Conservation (phyloP, 2,797 vertebrate genomes). For the Pangasius macronema region DNA sequence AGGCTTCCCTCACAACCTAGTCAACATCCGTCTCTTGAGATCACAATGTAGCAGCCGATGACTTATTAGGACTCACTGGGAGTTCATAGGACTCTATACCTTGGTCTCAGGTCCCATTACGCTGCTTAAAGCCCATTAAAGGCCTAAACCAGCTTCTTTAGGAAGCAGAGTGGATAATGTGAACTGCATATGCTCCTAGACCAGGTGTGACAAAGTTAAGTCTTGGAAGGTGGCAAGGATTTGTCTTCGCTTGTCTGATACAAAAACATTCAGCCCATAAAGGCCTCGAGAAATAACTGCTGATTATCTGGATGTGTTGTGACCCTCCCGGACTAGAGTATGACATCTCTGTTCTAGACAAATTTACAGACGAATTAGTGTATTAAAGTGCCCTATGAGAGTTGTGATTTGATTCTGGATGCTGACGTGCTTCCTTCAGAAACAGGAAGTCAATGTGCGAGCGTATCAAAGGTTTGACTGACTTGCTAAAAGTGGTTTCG, state of each 20-base stretch:
- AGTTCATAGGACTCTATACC: conserved; percentile 56
- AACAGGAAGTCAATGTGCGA: neutral
- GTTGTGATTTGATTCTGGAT: neutral
- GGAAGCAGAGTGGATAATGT: neutral
- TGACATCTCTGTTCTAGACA: neutral
- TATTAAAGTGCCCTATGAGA: neutral
- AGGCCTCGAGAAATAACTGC: neutral
- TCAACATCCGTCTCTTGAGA: conserved; percentile 64
- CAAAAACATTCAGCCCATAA: neutral
- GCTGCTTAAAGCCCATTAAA: conserved; percentile 40
- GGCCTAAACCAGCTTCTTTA: conserved; percentile 21
- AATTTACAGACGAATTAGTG: neutral
- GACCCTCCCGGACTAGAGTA: neutral
- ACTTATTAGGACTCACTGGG: conserved; percentile 53
- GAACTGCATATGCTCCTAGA: neutral
- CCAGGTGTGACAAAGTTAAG: neutral
- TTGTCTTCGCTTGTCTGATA: neutral
- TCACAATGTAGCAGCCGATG: conserved; percentile 37
- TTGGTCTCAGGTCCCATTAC: conserved; percentile 28
- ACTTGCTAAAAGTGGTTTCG: no score
- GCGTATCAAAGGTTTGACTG: neutral
- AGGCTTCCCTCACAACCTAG: conserved; percentile 52
- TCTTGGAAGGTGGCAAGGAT: neutral
- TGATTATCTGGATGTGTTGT: neutral
- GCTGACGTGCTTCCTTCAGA: neutral